Evolutionary conservation across 2,888 invertebrate genomes (phyloP).

Genomic region (Malachius bipustulatus): DNA sequence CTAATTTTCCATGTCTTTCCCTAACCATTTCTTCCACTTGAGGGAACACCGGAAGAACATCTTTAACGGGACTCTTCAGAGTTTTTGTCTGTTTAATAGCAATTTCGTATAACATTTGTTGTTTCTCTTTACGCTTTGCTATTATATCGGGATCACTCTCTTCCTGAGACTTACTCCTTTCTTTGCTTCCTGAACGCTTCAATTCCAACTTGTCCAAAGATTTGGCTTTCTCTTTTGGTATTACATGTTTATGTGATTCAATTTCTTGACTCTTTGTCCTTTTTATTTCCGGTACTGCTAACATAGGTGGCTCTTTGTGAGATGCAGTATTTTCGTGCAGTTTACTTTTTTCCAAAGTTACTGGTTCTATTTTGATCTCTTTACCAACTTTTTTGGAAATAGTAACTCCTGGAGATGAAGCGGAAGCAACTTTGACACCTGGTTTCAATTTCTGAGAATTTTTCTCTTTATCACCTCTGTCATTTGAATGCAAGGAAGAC

Average conservation of each 20-base stretch:
- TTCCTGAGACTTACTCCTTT: slow-evolving; percentile 59
- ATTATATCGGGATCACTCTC: slow-evolving; percentile 59
- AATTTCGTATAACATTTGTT: slow-evolving; percentile 63
- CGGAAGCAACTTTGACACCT: slow-evolving; percentile 15
- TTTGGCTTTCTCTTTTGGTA: slow-evolving; percentile 54
- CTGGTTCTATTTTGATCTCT: not conserved
- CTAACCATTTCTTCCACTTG: slow-evolving; percentile 61
- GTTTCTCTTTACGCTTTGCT: slow-evolving; percentile 62
- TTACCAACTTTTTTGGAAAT: slow-evolving; percentile 14
- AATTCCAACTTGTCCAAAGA: slow-evolving; percentile 55
- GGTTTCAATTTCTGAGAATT: slow-evolving; percentile 15
- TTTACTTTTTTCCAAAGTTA: not conserved
- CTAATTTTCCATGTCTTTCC: slow-evolving; percentile 61
- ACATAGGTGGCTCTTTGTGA: slow-evolving; percentile 18
- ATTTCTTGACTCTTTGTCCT: slow-evolving; percentile 51
- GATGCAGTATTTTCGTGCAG: not conserved
- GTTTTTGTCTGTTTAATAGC: slow-evolving; percentile 66
- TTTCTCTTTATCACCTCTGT: slow-evolving; percentile 16
- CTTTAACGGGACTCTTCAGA: slow-evolving; percentile 60
- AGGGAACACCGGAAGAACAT: slow-evolving; percentile 57
- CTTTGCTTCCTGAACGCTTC: slow-evolving; percentile 45
- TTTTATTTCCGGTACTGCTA: slow-evolving; percentile 36
- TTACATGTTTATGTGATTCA: slow-evolving; percentile 40
- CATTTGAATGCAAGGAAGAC: slow-evolving; percentile 15
- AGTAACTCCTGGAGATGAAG: slow-evolving; percentile 16